Percentiles rank a stretch among this genome's conserved stretches.
Conservation (phyloP, 2,888 invertebrate genomes). For the Mamestra brassicae region DNA sequence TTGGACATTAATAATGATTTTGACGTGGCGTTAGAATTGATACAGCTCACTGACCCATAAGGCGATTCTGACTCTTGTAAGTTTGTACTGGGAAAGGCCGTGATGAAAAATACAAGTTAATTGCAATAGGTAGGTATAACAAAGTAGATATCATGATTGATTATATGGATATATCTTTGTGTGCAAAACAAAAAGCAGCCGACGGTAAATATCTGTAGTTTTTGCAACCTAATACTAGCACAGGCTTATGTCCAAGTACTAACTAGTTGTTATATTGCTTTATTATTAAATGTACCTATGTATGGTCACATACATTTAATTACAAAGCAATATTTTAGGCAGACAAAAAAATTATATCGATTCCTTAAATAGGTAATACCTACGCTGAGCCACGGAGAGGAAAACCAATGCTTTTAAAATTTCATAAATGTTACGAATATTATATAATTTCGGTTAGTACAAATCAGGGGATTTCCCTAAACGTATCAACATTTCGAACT, state of each 20-base stretch:
- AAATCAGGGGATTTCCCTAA: slow-evolving; percentile 1
- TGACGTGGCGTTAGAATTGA: neutral
- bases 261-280: neutral
- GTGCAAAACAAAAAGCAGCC: neutral
- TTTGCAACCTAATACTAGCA: neutral
- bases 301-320: too few species aligned
- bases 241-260: neutral
- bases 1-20: slow-evolving; percentile 10
- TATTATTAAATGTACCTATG: neutral
- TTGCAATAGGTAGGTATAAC: slow-evolving; percentile 10
- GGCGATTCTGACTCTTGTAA: slow-evolving; percentile 17
- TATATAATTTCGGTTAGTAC: neutral
- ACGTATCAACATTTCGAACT: neutral
- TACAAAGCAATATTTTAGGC: neutral
- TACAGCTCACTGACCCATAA: slow-evolving; percentile 7
- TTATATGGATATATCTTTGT: neutral
- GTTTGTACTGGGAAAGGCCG: slow-evolving; percentile 21
- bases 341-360: too few species aligned
- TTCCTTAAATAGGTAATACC: neutral
- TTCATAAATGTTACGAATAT: neutral
- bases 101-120: slow-evolving; percentile 3
- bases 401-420: neutral
- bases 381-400: neutral
- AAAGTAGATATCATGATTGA: slow-evolving; percentile 14
- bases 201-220: neutral